phyloP scores from a whole-genome alignment of 1,140 invertebrate genomes.

The Papilio polytes region DNA sequence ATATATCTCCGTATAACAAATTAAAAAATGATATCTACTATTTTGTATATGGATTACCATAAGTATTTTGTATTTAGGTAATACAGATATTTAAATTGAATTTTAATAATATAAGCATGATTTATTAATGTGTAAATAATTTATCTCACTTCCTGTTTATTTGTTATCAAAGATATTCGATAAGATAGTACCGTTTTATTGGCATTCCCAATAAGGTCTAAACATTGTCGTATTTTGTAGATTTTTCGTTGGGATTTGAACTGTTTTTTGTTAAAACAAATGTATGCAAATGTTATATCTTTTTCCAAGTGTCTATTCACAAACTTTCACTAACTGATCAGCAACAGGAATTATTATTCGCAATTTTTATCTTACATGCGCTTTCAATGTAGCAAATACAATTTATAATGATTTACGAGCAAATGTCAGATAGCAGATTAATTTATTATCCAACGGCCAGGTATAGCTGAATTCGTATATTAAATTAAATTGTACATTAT shows the following conservation, averaged over 20 bases:
- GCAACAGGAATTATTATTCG: constrained; percentile 1
- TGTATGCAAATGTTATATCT: background rate
- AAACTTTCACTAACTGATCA: background rate
- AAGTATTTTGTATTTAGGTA: too few species aligned
- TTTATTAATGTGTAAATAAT: background rate
- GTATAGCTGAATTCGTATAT: constrained; percentile 16
- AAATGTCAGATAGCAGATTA: constrained; percentile 32
- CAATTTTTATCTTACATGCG: constrained; percentile 28
- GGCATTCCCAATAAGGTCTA: background rate
- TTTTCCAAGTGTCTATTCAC: background rate
- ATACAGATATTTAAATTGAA: background rate
- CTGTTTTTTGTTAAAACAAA: background rate
- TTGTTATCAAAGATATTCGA: background rate
- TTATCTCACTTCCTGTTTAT: constrained; percentile 9
- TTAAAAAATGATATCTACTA: background rate
- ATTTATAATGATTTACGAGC: constrained; percentile 39
- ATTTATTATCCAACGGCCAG: constrained; percentile 27
- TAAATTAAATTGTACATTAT: constrained; percentile 33
- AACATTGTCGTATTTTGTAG: too few species aligned
- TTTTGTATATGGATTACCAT: too few species aligned
- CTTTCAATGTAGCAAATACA: constrained; percentile 34
- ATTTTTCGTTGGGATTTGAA: too few species aligned
- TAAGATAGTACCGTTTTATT: background rate
- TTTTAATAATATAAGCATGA: background rate
- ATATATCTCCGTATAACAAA: background rate